Evolutionary conservation across 1,140 invertebrate genomes (phyloP).

Genomic region (Centruroides vittatus): DNA sequence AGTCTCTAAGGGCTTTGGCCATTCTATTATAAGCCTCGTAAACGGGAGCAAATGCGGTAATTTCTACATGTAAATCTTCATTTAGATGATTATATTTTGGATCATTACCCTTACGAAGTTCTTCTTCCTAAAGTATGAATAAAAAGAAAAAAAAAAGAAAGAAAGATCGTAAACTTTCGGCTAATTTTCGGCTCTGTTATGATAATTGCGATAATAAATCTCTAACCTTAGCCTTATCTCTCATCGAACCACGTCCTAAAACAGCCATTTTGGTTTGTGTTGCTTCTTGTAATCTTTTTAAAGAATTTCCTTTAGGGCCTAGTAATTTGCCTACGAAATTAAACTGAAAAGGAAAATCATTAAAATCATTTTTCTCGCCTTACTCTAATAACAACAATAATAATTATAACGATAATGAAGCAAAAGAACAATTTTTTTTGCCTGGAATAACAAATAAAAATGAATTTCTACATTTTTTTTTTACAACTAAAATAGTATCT

Average conservation of each 20-base stretch:
- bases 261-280: slow-evolving; percentile 92
- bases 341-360: slow-evolving; percentile 46
- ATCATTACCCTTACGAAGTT: slow-evolving; percentile 66
- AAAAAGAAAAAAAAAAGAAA: background rate
- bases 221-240: slow-evolving; percentile 69
- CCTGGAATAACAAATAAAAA: no score
- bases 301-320: slow-evolving; percentile 80
- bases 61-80: slow-evolving; percentile 86
- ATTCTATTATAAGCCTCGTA: slow-evolving; percentile 83
- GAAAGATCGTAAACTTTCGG: background rate
- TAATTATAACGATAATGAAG: background rate
- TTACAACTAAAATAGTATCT: no score
- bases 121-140: slow-evolving; percentile 54
- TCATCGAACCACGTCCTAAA: slow-evolving; percentile 83
- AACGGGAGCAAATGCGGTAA: slow-evolving; percentile 72
- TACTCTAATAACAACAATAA: no score
- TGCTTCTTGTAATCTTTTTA: slow-evolving; percentile 83
- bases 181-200: background rate
- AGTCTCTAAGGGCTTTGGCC: slow-evolving; percentile 73
- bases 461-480: no score
- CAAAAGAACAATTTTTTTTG: no score
- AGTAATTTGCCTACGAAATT: slow-evolving; percentile 89
- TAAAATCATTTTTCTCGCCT: background rate
- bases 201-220: background rate
- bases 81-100: slow-evolving; percentile 82